A percentile compares a stretch with the other conserved stretches of the same genome.
These are phyloP conservation scores for Metopia argyrocephala DNA, from an alignment of 2,888 invertebrate species.

Conservation along the genomic window DNA sequence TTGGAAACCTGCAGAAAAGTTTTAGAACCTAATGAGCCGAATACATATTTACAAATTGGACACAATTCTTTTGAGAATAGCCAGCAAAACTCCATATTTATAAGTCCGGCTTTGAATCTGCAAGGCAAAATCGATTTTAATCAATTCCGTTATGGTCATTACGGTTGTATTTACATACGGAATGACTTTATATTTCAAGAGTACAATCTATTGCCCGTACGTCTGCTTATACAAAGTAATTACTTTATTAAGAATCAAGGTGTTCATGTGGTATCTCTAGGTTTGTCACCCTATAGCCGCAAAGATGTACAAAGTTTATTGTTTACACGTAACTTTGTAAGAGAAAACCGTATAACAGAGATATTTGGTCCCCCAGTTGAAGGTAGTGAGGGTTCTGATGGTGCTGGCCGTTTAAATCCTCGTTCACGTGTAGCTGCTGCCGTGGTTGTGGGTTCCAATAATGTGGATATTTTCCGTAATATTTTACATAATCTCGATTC, in stretches of 20 bases:
- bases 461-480: constrained; percentile 92
- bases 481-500: constrained; percentile 94
- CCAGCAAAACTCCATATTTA: constrained; percentile 85
- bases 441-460: constrained; percentile 93
- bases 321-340: constrained; percentile 92
- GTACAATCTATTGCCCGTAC: constrained; percentile 86
- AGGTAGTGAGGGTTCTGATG: constrained; percentile 75
- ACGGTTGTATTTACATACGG: constrained; percentile 90
- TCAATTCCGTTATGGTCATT: constrained; percentile 89
- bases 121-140: constrained; percentile 91
- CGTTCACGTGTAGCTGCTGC: constrained; percentile 95
- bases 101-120: constrained; percentile 90
- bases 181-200: constrained; percentile 86
- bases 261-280: constrained; percentile 91
- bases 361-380: constrained; percentile 84
- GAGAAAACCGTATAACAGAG: constrained; percentile 91
- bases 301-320: constrained; percentile 88
- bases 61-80: constrained; percentile 91
- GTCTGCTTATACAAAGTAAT: constrained; percentile 89
- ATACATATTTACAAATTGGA: constrained; percentile 86
- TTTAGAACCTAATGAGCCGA: constrained; percentile 78
- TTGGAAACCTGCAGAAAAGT: constrained; percentile 88
- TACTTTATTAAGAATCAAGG: constrained; percentile 94
- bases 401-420: constrained; percentile 87
- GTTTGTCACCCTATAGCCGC: constrained; percentile 91